These are phyloP conservation scores for Leptinotarsa texana DNA, from an alignment of 1,140 invertebrate species.

Conservation along the genomic window DNA sequence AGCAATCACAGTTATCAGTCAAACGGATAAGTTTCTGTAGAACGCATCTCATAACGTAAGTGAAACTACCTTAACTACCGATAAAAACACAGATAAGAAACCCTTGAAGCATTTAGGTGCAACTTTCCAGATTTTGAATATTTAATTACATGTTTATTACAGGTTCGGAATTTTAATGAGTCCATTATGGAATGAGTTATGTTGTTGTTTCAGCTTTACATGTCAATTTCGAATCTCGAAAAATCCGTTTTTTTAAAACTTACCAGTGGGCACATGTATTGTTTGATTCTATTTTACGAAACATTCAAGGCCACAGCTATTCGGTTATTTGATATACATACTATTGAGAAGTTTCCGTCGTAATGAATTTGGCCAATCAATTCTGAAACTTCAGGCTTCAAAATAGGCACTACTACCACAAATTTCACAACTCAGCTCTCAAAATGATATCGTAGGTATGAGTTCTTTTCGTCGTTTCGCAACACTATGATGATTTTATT, in stretches of 20 bases:
- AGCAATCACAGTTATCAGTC: background rate
- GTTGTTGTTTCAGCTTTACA: slow-evolving; percentile 36
- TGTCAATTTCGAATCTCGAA: slow-evolving; percentile 26
- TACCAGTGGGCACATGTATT: slow-evolving; percentile 10
- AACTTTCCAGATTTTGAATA: slow-evolving; percentile 36
- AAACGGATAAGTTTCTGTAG: background rate
- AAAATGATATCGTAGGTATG: too few species aligned
- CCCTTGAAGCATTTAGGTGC: slow-evolving; percentile 21
- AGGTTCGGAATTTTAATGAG: slow-evolving; percentile 37
- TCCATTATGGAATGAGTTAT: slow-evolving; percentile 38
- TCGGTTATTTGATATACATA: too few species aligned
- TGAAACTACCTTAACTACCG: slow-evolving; percentile 25
- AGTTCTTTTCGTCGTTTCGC: too few species aligned
- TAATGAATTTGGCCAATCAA: too few species aligned
- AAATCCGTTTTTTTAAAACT: slow-evolving; percentile 25
- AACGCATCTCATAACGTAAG: slow-evolving; percentile 13
- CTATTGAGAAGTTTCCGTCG: too few species aligned
- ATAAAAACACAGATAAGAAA: slow-evolving; percentile 21
- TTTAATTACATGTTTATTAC: slow-evolving; percentile 37
- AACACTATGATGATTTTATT: too few species aligned
- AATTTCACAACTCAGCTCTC: too few species aligned
- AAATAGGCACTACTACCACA: too few species aligned
- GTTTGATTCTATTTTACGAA: background rate
- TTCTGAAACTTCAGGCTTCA: too few species aligned
- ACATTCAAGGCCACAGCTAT: too few species aligned